A percentile compares a stretch with the other conserved stretches of the same genome.
Evolutionary conservation across 2,113 vertebrate species (phyloP).

Genomic region (Peromyscus maniculatus): DNA sequence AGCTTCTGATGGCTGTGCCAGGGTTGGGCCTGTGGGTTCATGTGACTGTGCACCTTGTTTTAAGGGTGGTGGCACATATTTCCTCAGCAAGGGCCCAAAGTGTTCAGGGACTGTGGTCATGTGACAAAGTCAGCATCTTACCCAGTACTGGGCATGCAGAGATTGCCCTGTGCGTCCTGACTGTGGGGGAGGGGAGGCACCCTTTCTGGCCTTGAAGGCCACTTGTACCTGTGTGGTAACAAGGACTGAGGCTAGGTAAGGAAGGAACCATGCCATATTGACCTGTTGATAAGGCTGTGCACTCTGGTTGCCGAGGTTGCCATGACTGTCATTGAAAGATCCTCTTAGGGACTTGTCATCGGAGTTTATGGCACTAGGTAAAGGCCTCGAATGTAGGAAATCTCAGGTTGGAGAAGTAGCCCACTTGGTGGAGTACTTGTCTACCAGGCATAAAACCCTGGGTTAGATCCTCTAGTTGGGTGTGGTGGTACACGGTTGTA

Average conservation of each 20-base stretch:
- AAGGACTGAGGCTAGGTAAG: accelerated
- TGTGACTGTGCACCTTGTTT: not conserved
- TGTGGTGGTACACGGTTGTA: not conserved
- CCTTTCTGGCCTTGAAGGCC: accelerated
- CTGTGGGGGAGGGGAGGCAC: accelerated
- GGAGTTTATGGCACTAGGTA: not conserved
- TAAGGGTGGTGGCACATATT: accelerated
- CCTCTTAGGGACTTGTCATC: not conserved
- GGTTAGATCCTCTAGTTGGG: not conserved
- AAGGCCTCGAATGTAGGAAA: not conserved
- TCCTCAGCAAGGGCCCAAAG: not conserved
- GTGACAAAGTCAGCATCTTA: not conserved
- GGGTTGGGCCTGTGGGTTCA: not conserved
- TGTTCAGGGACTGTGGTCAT: not conserved
- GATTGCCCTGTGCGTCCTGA: accelerated
- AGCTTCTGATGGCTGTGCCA: not conserved
- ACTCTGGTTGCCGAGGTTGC: not conserved
- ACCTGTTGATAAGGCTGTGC: accelerated
- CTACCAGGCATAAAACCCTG: too few relatives aligned
- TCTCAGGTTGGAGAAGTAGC: not conserved
- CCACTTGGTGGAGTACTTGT: not conserved
- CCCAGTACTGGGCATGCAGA: accelerated
- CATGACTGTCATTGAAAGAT: not conserved
- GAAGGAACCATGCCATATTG: accelerated
- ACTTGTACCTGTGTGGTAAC: not conserved